Conservation (phyloP, 2,888 invertebrate genomes). For the Scrobipalpa costella region DNA sequence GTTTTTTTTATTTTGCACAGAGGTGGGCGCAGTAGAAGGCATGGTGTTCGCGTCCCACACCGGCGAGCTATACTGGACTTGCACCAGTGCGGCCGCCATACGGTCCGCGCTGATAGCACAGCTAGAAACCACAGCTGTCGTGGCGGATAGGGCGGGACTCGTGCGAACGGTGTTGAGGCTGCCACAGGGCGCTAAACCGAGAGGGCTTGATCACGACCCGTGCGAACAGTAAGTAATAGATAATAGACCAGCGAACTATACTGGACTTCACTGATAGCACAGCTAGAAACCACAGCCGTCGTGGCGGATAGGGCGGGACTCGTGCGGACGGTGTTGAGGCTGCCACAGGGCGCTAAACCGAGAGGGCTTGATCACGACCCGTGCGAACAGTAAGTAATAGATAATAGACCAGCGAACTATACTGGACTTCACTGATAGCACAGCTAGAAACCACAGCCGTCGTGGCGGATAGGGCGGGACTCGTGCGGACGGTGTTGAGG, state of each 20-base stretch:
- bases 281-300: too few species aligned
- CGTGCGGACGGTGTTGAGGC: constrained; percentile 82
- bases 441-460: too few species aligned
- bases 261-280: too few species aligned
- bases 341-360: constrained; percentile 88
- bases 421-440: too few species aligned
- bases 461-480: constrained; percentile 29
- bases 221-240: constrained; percentile 77
- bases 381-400: constrained; percentile 80
- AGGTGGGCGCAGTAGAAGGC: constrained; percentile 93
- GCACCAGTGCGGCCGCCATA: constrained; percentile 85
- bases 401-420: too few species aligned
- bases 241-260: neutral
- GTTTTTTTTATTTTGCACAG: constrained; percentile 53
- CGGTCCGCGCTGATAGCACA: constrained; percentile 43
- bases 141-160: constrained; percentile 31
- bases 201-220: constrained; percentile 92
- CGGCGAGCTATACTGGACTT: constrained; percentile 91
- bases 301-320: constrained; percentile 29
- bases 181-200: constrained; percentile 86
- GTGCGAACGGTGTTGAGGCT: constrained; percentile 84
- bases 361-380: constrained; percentile 92
- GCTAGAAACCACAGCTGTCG: constrained; percentile 32
- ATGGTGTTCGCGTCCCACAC: constrained; percentile 87
- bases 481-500: constrained; percentile 82